Percentiles rank a stretch among this genome's conserved stretches.
These are phyloP conservation scores for Tortrix viridana DNA, from an alignment of 2,888 invertebrate species.

Conservation along the genomic window DNA sequence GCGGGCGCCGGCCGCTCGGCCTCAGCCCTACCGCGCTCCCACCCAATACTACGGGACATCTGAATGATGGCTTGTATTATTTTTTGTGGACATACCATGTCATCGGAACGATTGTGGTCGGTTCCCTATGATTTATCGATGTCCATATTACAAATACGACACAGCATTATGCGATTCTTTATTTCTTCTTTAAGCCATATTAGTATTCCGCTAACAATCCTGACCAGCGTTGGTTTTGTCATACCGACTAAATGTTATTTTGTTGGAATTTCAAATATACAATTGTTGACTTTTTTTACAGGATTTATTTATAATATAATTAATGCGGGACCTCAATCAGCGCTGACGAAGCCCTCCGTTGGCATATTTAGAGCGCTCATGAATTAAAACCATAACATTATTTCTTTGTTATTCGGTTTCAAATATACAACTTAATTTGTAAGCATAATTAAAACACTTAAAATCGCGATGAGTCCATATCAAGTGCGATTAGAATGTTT, in stretches of 20 bases:
- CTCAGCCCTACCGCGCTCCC: conserved; percentile 70
- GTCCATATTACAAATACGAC: conserved; percentile 84
- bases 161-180: conserved; percentile 81
- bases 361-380: conserved; percentile 73
- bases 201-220: conserved; percentile 82
- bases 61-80: conserved; percentile 81
- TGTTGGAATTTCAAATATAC: conserved; percentile 82
- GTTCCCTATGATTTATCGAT: conserved; percentile 83
- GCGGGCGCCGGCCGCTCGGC: neutral
- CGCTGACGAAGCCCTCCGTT: conserved; percentile 57
- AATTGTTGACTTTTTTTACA: conserved; percentile 67
- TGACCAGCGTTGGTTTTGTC: conserved; percentile 80
- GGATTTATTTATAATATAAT: conserved; percentile 71
- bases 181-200: conserved; percentile 83
- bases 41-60: conserved; percentile 80
- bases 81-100: conserved; percentile 82
- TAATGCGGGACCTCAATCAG: conserved; percentile 75
- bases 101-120: conserved; percentile 82
- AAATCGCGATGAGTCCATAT: conserved; percentile 37
- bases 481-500: conserved; percentile 37
- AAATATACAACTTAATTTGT: conserved; percentile 76
- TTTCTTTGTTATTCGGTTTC: conserved; percentile 53
- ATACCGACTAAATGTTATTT: conserved; percentile 83
- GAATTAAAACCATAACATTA: conserved; percentile 71
- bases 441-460: conserved; percentile 72